phyloP scores from a whole-genome alignment of 1,140 invertebrate species.

The Fopius arisanus region DNA sequence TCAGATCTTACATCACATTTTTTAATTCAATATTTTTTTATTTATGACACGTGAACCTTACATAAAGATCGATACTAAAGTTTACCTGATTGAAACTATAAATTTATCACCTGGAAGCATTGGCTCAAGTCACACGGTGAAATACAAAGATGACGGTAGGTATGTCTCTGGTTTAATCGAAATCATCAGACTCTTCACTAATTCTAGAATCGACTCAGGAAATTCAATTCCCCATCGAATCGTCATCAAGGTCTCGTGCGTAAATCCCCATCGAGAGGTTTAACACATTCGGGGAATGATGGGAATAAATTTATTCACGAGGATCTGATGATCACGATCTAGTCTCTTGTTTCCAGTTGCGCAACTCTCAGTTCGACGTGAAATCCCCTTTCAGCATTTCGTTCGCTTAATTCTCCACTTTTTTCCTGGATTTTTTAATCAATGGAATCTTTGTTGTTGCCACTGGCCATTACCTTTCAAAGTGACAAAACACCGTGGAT shows the following conservation, averaged over 20 bases:
- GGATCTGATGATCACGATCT: neutral
- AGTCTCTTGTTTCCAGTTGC: constrained; percentile 1
- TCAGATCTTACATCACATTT: neutral
- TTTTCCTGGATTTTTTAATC: neutral
- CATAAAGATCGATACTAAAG: neutral
- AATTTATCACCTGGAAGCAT: too few species aligned
- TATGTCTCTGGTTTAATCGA: too few species aligned
- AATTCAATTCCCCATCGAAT: neutral
- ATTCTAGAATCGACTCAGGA: neutral
- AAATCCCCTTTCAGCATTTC: neutral
- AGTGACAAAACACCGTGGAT: too few species aligned
- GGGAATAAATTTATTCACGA: neutral
- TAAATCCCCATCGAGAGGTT: neutral
- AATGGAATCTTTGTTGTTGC: too few species aligned
- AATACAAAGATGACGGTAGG: too few species aligned
- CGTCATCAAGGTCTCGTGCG: neutral
- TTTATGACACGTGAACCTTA: too few species aligned
- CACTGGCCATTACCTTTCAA: too few species aligned
- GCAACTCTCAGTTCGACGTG: neutral
- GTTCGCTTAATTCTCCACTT: neutral
- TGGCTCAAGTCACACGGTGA: too few species aligned
- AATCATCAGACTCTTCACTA: neutral
- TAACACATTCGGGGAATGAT: neutral
- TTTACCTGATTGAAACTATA: too few species aligned
- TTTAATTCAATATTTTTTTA: too few species aligned